Percentiles rank a stretch among this genome's conserved stretches.
These are phyloP conservation scores for Melinopterus prodromus DNA, from an alignment of 2,888 invertebrate species.

Conservation along the genomic window DNA sequence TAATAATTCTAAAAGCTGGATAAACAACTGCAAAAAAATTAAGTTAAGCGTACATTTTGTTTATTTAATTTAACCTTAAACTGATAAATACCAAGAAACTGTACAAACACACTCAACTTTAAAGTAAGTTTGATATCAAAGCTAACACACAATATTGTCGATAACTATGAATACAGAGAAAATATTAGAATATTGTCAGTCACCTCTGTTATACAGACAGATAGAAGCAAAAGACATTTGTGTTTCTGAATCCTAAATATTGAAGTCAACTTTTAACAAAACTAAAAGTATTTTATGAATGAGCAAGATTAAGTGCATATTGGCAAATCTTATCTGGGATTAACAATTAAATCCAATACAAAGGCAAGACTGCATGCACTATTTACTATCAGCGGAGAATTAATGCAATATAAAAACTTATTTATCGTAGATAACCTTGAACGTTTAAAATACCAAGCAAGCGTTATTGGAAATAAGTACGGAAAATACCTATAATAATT, in stretches of 20 bases:
- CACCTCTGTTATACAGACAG: too few species aligned
- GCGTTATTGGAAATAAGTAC: slow-evolving; percentile 7
- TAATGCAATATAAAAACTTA: not conserved
- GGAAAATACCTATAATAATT: not conserved
- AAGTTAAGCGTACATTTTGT: too few species aligned
- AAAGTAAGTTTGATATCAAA: too few species aligned
- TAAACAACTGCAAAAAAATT: too few species aligned
- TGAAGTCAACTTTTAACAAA: not conserved
- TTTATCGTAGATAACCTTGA: slow-evolving; percentile 7
- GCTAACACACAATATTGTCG: too few species aligned
- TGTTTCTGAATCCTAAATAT: not conserved
- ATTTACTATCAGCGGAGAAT: not conserved
- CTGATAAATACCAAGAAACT: too few species aligned
- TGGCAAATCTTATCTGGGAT: not conserved
- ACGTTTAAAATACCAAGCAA: not conserved
- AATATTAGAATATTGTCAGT: too few species aligned
- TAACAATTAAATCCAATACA: not conserved
- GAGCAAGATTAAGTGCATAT: not conserved
- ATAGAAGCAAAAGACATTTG: too few species aligned
- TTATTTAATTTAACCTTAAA: too few species aligned
- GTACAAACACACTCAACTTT: too few species aligned
- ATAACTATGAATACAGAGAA: too few species aligned
- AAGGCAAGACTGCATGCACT: not conserved
- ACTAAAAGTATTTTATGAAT: slow-evolving; percentile 8
- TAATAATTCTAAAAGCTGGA: too few species aligned